These are phyloP conservation scores for Hippopotamus amphibius DNA, from an alignment of 2,113 vertebrate species.

Conservation along the genomic window DNA sequence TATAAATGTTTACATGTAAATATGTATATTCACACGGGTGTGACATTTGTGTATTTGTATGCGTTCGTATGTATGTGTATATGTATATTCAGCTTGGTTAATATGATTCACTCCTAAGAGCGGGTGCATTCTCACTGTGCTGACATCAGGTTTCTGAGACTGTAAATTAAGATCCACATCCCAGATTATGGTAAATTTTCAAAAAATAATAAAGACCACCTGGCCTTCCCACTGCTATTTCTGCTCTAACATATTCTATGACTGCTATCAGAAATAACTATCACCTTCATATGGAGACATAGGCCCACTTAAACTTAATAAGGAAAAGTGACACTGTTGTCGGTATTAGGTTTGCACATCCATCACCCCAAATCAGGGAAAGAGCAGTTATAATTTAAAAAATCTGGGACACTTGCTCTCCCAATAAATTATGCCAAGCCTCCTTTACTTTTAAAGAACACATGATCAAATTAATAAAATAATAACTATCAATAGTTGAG, in stretches of 20 bases:
- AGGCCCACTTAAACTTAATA: neutral
- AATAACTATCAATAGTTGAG: neutral
- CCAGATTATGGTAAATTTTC: neutral
- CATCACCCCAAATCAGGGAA: neutral
- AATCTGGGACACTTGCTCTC: neutral
- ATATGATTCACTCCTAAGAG: neutral
- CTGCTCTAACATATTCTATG: neutral
- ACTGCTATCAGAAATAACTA: neutral
- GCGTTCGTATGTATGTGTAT: no score
- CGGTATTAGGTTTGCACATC: neutral
- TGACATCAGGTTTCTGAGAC: neutral
- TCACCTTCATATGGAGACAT: rapidly evolving
- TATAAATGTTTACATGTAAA: rapidly evolving
- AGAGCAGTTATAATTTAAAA: neutral
- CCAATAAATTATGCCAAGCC: neutral
- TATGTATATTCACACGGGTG: neutral
- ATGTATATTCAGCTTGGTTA: neutral
- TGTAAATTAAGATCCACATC: neutral
- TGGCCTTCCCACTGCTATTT: neutral
- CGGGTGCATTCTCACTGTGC: neutral
- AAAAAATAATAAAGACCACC: neutral
- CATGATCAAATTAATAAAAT: neutral
- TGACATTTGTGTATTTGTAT: neutral
- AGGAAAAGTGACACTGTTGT: neutral
- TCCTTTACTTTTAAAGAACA: neutral